These are phyloP conservation scores for Adineta ricciae DNA, from an alignment of 2,888 invertebrate genomes.

Conservation along the genomic window DNA sequence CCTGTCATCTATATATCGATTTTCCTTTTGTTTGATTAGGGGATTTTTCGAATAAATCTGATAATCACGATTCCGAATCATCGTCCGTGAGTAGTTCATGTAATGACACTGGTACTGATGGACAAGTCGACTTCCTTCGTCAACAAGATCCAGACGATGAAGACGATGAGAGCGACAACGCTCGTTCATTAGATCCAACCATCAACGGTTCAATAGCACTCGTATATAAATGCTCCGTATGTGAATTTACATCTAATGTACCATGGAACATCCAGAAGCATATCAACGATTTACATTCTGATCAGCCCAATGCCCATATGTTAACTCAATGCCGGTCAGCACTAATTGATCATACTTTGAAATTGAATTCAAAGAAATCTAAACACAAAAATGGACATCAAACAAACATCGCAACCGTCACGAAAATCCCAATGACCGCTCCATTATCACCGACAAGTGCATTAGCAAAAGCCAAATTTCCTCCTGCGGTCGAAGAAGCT, in stretches of 20 bases:
- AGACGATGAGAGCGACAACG: not conserved
- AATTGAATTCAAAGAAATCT: not conserved
- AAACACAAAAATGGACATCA: not conserved
- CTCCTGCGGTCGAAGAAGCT: conserved; percentile 21
- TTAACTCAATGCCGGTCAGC: not conserved
- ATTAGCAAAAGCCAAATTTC: not conserved
- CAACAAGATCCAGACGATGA: no score
- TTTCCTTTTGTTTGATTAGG: not conserved
- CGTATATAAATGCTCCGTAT: conserved; percentile 3
- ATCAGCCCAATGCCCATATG: not conserved
- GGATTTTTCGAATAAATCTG: not conserved
- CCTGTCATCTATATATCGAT: not conserved
- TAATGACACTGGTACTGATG: not conserved
- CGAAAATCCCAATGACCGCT: no score
- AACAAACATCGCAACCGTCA: no score
- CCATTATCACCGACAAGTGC: not conserved
- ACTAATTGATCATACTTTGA: not conserved
- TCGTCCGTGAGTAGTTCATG: conserved; percentile 6
- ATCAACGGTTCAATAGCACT: not conserved
- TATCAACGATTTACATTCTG: not conserved
- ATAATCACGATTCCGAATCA: not conserved
- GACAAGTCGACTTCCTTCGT: not conserved
- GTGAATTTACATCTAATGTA: not conserved
- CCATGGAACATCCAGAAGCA: conserved; percentile 12
- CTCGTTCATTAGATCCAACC: not conserved